Base-by-base conservation (phyloP, 2,797 vertebrate species). In the Australoheros facetus region DNA sequence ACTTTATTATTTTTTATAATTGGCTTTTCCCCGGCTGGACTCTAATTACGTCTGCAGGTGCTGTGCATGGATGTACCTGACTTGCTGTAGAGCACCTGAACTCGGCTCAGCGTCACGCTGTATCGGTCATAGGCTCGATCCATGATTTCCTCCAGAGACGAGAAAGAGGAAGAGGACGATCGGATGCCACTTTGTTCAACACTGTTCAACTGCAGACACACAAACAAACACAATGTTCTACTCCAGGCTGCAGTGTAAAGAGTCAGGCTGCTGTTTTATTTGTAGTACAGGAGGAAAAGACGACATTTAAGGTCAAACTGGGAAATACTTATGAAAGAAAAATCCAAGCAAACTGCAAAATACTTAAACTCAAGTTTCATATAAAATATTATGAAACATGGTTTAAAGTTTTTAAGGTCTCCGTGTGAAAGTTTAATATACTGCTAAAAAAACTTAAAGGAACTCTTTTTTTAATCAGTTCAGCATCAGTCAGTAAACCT, bases 101-200 rank as follows among this genome's bases (percentile, higher is more conserved):
- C 97, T 26, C 94, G 96, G 82, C 96, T 96, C 51, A 99, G 97
- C 92, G 97, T 94, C 73, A 99, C 91, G 21, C 95, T 95, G 89
- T 97, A 99, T 73, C 94, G 96, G 84, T 99, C 98, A 66, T 99
- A 99, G n/a, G 98, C 98, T 81, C 98, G 96, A 84, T 98, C 97
- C 96, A 99, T 98, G 79, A 99, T 97, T 85, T 98, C 97, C 85
- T 99, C 98, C 79, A 99, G 90, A 32, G 98, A 99, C 1, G 97
- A 96, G 86, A 94, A 95, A 83, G 89, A 95, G 21, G 90, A 74
- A 0, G 93, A 92, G 2, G 95, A 73, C 37, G 93, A 92, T 30
- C 89, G 92, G 30, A 83, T 70, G 34, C 81, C 80, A 3, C 85
- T 86, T 93, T 97, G 96, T 83, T 96, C 93, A 72, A 98, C 92